Base-by-base conservation (phyloP, 1,140 invertebrate species). In the Coelopa frigida region DNA sequence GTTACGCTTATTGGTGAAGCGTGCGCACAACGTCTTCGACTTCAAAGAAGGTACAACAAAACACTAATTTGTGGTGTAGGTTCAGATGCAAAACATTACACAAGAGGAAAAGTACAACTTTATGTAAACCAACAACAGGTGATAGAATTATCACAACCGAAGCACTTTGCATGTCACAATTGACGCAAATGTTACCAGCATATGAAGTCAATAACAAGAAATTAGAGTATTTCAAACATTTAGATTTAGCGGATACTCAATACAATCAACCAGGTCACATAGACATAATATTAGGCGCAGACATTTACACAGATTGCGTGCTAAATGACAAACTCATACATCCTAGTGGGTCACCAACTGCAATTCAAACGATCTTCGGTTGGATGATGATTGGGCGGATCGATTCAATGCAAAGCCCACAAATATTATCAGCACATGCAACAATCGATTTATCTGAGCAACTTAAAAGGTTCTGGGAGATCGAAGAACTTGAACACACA, bases 271-370 rank as follows among this genome's bases (percentile, higher is more conserved):
- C 22, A 24, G n/a, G 7, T 29, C 15, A 15, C 27, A 42, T 42
- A n/a, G 40, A 42, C 26, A 42, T 42, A 15, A 17, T 42, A 17
- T 14, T 42, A 17, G 40, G 40, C 21, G 23, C 40, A 17, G 40
- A 42, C 26, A 27, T 42, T 14, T 42, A 29, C 14, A 22, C 36
- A 22, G 11, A 38, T 20, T 38, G 23, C 23, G 20, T 8, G 14
- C 8, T 32, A n/a, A n/a, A n/a, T n/a, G n/a, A n/a, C n/a, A n/a
- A 33, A 32, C 26, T 20, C 11, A 33, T 22, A 14, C 23, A 35
- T 35, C 31, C 43, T 20, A 23, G 31, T 3, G 18, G 43, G 18
- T 35, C 22, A 14, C 43, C 32, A 36, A 36, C 32, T n/a, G 32
- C 32, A 8, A 18, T 23, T 3, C 35, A 44, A 11, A 44, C 43